Evolutionary conservation across 2,113 vertebrate species (phyloP), one percentile per base, ranked within the genome.

Genomic region (Myiagra hebetior): DNA sequence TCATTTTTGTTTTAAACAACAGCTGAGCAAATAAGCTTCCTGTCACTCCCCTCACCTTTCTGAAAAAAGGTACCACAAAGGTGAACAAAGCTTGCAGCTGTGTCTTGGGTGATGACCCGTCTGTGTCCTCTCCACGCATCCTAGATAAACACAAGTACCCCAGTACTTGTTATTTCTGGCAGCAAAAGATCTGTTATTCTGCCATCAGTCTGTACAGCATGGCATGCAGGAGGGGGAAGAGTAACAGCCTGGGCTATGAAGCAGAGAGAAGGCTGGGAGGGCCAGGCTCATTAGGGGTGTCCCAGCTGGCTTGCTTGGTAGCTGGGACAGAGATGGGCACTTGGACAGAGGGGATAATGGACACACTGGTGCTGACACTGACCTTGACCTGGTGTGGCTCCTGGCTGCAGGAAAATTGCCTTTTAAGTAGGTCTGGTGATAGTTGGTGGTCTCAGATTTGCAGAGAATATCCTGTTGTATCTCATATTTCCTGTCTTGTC

Each of bases 271-370:
- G 39, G 28, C 33, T 47, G 1, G 3, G 46, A 47, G n/a, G 30
- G 26, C 41, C 26, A 46, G 1, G 1, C 16, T 30, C 2, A 12
- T 2, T 42, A 16, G 7, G 22, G 8, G 8, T 60, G 39, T 41
- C 39, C 56, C 9, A 14, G 13, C 27, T 35, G 46, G 27, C 53
- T 47, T 5, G 31, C 35, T 12, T 28, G 27, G 30, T 13, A 31
- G 37, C 57, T 37, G 24, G 28, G 65, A 63, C 49, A 39, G 11
- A 52, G 64, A 31, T 37, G 24, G 52, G 33, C 52, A 13, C 35
- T 19, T 1, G 2, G 39, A 15, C 35, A 23, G 41, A 28, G 41
- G 27, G 33, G 46, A 4, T 33, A 39, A 49, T 4, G 19, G 56
- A 18, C 31, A 30, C 31, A 12, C 4, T 5, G 28, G 14, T 62